These are phyloP conservation scores for Pyralis farinalis DNA, from an alignment of 2,888 invertebrate genomes.

Conservation along the genomic window DNA sequence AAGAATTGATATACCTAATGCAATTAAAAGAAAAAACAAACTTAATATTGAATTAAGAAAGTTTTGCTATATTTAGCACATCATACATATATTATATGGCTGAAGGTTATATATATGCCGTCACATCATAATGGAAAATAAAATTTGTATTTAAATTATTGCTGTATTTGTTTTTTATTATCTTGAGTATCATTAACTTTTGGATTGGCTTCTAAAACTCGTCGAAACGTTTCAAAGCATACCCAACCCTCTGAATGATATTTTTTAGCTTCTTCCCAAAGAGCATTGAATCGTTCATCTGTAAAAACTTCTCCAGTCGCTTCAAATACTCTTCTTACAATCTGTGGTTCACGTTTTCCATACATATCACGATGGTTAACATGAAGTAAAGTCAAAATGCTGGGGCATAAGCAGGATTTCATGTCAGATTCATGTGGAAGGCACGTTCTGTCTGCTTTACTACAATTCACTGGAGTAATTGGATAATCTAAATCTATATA, in stretches of 20 bases:
- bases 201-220: slow-evolving; percentile 32
- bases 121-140: too few species aligned
- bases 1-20: slow-evolving; percentile 29
- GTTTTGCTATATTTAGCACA: too few species aligned
- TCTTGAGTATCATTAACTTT: slow-evolving; percentile 8
- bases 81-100: too few species aligned
- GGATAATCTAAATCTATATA: slow-evolving; percentile 64
- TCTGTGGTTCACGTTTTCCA: slow-evolving; percentile 45
- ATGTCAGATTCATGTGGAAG: slow-evolving; percentile 60
- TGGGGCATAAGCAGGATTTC: slow-evolving; percentile 50
- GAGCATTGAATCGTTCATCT: slow-evolving; percentile 62
- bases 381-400: slow-evolving; percentile 48
- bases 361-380: slow-evolving; percentile 65
- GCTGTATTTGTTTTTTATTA: slow-evolving; percentile 14
- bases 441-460: slow-evolving; percentile 42
- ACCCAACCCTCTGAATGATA: slow-evolving; percentile 74
- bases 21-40: too few species aligned
- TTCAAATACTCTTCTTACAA: slow-evolving; percentile 71
- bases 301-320: slow-evolving; percentile 70
- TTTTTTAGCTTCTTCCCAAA: slow-evolving; percentile 75
- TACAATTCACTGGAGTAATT: slow-evolving; percentile 43
- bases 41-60: too few species aligned
- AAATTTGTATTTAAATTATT: neutral
- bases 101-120: too few species aligned
- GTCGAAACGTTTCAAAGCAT: slow-evolving; percentile 76